Base-by-base conservation (phyloP, 2,113 vertebrate genomes). In the Zosterops hypoxanthus region DNA sequence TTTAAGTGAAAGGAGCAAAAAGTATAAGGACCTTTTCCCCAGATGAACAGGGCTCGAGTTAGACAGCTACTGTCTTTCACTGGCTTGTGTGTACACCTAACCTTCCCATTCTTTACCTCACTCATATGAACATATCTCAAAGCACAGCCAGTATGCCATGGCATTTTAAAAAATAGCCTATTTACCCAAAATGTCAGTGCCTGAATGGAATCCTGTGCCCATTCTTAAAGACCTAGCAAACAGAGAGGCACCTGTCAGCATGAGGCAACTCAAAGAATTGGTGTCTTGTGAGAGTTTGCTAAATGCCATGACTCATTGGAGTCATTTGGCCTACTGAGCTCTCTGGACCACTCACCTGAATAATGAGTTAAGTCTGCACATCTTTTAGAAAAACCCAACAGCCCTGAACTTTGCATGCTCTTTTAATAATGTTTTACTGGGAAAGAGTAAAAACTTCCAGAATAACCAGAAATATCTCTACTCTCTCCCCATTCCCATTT, bases 1-100 rank as follows among this genome's bases (percentile, higher is more conserved):
- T 96, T 90, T 83, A 66, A 85, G 50, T 93, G 87, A 86, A 95
- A 92, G 85, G 63, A 86, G 19, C 29, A 91, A 66, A 66, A 92
- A 88, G 15, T 41, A 19, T 60, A 52, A 60, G 39, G 39, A 88
- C 29, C 24, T 93, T 89, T 96, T 80, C 84, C 33, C 33, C 86
- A 90, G 65, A 92, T 21, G 16, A 81, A 29, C 34, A 78, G 19
- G 60, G 41, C 34, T 60, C 34, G 75, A 42, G 68, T 49, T 42
- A 83, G 55, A 63, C 10, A 84, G 52, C 19, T 61, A 63, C 70
- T 89, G 84, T 79, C 88, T 94, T 79, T 68, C 49, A 68, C 23
- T 87, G 72, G 70, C 33, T 92, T 66, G 15, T 66, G 19, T 53
- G 29, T 92, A 84, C 73, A 68, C 66, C 73, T 66, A 85, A 83